These are phyloP conservation scores for Heliconius hermathena DNA, from an alignment of 1,140 invertebrate genomes.

Conservation along the genomic window DNA sequence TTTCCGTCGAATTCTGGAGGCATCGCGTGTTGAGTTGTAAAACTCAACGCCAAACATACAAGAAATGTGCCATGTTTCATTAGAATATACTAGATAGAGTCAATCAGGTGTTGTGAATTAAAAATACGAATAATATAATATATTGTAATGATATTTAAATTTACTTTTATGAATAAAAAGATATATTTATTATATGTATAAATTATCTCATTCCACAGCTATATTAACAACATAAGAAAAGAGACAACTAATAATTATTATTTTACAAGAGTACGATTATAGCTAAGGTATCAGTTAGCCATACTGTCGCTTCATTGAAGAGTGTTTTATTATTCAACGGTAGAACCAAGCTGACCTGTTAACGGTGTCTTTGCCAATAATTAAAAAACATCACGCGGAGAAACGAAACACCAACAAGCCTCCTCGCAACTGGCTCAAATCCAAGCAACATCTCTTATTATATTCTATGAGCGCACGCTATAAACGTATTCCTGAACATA, in stretches of 20 bases:
- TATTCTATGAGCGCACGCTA: constrained; percentile 78
- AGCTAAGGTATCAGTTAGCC: constrained; percentile 3
- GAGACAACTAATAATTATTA: neutral
- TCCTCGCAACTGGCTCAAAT: constrained; percentile 67
- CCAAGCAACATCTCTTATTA: constrained; percentile 79
- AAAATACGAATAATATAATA: neutral
- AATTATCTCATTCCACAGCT: neutral
- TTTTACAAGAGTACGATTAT: neutral
- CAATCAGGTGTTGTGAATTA: neutral
- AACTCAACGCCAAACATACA: no score
- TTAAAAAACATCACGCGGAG: constrained; percentile 71
- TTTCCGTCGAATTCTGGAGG: no score
- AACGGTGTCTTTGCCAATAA: constrained; percentile 61
- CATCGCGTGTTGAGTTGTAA: no score
- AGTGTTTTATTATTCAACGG: constrained; percentile 53
- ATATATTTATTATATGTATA: neutral
- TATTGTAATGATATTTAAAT: no score
- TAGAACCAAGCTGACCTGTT: constrained; percentile 56
- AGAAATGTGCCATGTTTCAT: no score
- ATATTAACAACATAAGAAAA: neutral
- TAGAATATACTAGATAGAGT: neutral
- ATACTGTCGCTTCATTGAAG: constrained; percentile 48
- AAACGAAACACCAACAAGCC: constrained; percentile 64
- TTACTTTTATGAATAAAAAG: no score
- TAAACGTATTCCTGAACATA: constrained; percentile 81